Conservation (phyloP, 2,888 invertebrate species). For the Teleiodes luculella region DNA sequence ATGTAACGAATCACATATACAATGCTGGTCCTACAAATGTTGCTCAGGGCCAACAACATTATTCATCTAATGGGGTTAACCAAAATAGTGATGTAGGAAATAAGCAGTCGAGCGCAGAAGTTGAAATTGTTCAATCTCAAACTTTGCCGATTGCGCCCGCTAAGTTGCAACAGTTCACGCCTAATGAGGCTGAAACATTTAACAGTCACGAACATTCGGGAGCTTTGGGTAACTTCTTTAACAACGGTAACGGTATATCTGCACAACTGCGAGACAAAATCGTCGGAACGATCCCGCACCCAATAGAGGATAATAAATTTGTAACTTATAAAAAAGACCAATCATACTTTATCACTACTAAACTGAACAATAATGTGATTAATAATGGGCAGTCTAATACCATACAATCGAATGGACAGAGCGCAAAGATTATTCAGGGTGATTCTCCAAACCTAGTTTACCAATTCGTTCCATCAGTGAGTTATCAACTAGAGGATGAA, state of each 20-base stretch:
- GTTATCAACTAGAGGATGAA: slow-evolving; percentile 57
- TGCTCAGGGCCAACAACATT: slow-evolving; percentile 30
- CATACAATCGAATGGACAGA: slow-evolving; percentile 26
- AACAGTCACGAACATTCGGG: slow-evolving; percentile 44
- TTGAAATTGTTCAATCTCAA: slow-evolving; percentile 55
- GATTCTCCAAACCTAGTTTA: slow-evolving; percentile 41
- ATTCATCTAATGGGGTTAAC: slow-evolving; percentile 28
- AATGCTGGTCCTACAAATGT: slow-evolving; percentile 45
- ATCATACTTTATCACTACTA: slow-evolving; percentile 61
- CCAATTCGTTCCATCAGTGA: slow-evolving; percentile 60
- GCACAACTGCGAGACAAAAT: slow-evolving; percentile 67
- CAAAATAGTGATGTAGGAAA: slow-evolving; percentile 28
- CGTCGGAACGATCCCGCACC: slow-evolving; percentile 63
- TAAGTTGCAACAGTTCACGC: slow-evolving; percentile 44
- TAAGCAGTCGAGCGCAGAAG: slow-evolving; percentile 39
- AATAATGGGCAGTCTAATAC: slow-evolving; percentile 28
- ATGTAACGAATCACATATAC: slow-evolving; percentile 60
- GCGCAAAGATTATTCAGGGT: slow-evolving; percentile 31
- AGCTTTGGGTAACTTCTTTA: slow-evolving; percentile 42
- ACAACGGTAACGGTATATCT: slow-evolving; percentile 54
- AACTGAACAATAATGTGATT: slow-evolving; percentile 39
- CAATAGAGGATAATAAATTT: slow-evolving; percentile 55
- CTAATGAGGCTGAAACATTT: slow-evolving; percentile 35
- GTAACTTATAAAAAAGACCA: slow-evolving; percentile 66
- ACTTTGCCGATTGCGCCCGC: slow-evolving; percentile 41